Conservation (phyloP, 2,113 vertebrate species). For the Psittacula cyanocephala region DNA sequence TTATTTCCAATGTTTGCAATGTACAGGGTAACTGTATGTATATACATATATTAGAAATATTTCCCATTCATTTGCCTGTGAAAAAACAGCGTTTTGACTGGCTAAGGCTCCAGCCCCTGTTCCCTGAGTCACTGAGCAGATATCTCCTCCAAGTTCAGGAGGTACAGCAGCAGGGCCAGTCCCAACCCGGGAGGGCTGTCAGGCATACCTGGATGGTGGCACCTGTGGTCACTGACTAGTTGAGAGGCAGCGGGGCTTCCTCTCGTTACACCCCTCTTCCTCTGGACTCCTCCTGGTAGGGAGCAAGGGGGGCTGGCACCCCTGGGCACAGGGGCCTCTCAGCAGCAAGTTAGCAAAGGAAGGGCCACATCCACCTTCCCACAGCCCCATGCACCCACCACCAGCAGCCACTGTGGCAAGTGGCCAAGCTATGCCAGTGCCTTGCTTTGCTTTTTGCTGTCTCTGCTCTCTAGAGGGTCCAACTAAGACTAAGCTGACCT, state of each 20-base stretch:
- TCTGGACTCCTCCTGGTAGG: accelerated
- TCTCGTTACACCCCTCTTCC: not conserved
- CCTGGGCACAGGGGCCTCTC: not conserved
- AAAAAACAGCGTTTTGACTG: not conserved
- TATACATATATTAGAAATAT: not conserved
- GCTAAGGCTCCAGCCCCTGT: not conserved
- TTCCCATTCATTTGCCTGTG: not conserved
- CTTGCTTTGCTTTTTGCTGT: accelerated
- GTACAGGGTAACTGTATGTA: not conserved
- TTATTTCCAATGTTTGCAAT: not conserved
- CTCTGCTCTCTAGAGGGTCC: not conserved
- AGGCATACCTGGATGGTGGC: accelerated
- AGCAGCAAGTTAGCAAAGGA: not conserved
- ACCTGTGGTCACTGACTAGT: accelerated
- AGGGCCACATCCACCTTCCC: not conserved
- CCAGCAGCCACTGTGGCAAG: not conserved
- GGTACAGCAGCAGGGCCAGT: not conserved
- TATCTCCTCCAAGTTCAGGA: not conserved
- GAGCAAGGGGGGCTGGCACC: not conserved
- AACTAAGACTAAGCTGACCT: too few relatives aligned
- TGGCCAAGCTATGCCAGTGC: too few relatives aligned
- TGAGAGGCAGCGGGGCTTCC: not conserved
- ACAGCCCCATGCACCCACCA: too few relatives aligned
- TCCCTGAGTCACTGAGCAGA: not conserved
- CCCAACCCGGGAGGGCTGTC: not conserved